Base-by-base conservation (phyloP, 53 echinoderm and acorn worm genomes). In the Stichopus horrens region DNA sequence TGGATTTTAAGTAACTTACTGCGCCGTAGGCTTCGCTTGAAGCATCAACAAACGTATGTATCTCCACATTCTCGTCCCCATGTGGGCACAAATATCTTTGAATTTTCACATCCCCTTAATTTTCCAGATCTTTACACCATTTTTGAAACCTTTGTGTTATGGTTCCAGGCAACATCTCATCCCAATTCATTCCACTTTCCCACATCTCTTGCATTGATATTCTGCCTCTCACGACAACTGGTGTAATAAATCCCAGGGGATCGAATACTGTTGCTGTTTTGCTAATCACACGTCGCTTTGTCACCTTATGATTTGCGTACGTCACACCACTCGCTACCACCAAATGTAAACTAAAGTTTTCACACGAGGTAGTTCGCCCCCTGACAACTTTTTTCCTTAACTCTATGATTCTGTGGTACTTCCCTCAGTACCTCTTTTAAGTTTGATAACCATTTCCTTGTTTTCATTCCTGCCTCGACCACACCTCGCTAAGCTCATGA, bases 291-390 rank as follows among this genome's bases (percentile, higher is more conserved):
- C 52, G 78, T 79, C 88, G 55, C 88, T 87, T 87, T 9, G 87
- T 87, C 74, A 74, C 0, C 52, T 87, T 13, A 55, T 23, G 8
- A 56, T 4, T 59, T 18, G 11, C 74, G 9, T 18, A 7, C 74
- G 9, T n/a, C n/a, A 14, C 68, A 20, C 75, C n/a, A 13, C 37
- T 76, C 19, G 53, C 53, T 2, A 23, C 23, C 52, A 76, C 68
- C 3, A 78, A 95, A 95, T 7, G 90, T 74, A 79, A 93, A 95
- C 92, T 11, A 96, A 80, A 4, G 91, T 90, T 86, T 83, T 86
- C 37, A 92, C 90, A 2, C 92, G 9, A 0, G 92, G 90, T 5
- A 91, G 79, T 7, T 88, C 86, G 52, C 89, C 89, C 57, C 63
- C 74, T 10, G 88, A 22, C 0, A 95, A 81, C 21, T 92, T 89